Evolutionary conservation across 1,140 invertebrate genomes (phyloP).

Genomic region (Danaus plexippus): DNA sequence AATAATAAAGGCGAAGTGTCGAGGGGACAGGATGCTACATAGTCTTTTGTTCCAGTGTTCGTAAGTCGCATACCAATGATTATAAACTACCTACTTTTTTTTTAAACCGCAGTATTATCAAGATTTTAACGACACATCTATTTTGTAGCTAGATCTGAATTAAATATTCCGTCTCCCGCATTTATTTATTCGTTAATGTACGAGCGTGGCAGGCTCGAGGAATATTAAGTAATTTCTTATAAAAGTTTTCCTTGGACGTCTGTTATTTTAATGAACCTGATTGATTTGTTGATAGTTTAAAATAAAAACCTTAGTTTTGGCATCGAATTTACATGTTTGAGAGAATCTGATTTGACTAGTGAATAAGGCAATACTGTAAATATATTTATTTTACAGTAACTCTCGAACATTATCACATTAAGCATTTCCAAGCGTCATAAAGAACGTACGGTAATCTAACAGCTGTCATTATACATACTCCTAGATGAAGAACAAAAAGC

Average conservation of each 20-base stretch:
- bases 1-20: constrained; percentile 64
- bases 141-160: constrained; percentile 21
- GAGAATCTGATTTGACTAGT: neutral
- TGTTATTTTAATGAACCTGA: no score
- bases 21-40: constrained; percentile 65
- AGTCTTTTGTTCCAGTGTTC: constrained; percentile 61
- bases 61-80: constrained; percentile 63
- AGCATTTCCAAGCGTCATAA: constrained; percentile 16
- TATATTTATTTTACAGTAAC: neutral
- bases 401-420: constrained; percentile 5
- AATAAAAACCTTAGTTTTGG: no score
- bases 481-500: constrained; percentile 50
- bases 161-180: constrained; percentile 20
- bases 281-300: no score
- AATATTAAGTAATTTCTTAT: constrained; percentile 14
- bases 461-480: constrained; percentile 53
- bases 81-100: constrained; percentile 48
- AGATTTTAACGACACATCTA: constrained; percentile 18
- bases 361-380: neutral
- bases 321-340: no score
- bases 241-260: constrained; percentile 1
- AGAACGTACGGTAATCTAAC: constrained; percentile 21
- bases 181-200: constrained; percentile 29
- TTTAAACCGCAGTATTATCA: constrained; percentile 29
- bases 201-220: constrained; percentile 2